Evolutionary conservation across 2,113 vertebrate species (phyloP), one percentile per base, ranked within the genome.

Genomic region (Myodes glareolus): DNA sequence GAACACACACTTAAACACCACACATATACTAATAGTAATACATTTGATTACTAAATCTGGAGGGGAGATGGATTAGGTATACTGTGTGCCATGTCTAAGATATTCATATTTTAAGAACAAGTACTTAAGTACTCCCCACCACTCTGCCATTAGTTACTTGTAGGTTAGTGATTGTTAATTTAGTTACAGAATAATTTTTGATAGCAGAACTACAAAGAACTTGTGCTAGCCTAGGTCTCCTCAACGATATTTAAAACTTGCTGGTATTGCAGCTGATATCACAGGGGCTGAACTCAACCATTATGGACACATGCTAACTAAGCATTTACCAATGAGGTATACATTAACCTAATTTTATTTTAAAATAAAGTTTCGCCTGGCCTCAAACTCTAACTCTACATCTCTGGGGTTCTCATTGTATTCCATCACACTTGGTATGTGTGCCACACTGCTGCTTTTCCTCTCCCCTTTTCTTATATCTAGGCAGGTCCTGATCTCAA

Each of bases 71-170:
- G 82, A 52, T 27, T n/a, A 84, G 68, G 77, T 5, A 75, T 23
- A 88, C 73, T 13, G n/a, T 89, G 92, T 88, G 33, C 85, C 39
- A n/a, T 55, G 12, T 47, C 29, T 33, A 82, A 13, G 89, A 84
- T 90, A 61, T 95, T 92, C 42, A 36, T 31, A 87, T 87, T 45
- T 95, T 94, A 39, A 68, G 7, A 87, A 45, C 29, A 52, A 89
- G 7, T 27, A 31, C 36, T 58, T 68, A 33, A 58, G 31, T 52
- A 36, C 31, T 52, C 77, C 17, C 77, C 17, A 36, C 31, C 47
- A 80, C 77, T 76, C 25, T 80, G 17, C 9, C 31, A 52, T 80
- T 80, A 21, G 63, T 82, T 58, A 81, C 14, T 50, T 39, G 36
- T 12, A 45, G n/a, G 67, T 2, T 88, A 27, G 45, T 52, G 33